phyloP scores from a whole-genome alignment of 2,888 invertebrate genomes.

The Ceramica pisi region DNA sequence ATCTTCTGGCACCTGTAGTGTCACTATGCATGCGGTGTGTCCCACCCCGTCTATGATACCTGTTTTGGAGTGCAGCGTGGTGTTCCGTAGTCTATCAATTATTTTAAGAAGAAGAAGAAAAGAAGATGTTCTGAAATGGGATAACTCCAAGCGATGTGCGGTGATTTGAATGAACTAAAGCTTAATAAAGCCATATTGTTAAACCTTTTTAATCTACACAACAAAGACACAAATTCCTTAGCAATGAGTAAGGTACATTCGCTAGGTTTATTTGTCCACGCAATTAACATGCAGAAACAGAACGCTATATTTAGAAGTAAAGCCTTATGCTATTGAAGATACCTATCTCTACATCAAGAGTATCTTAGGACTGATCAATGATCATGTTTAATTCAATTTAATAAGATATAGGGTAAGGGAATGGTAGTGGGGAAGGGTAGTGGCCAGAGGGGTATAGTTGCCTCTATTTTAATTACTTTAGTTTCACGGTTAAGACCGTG shows the following conservation, averaged over 20 bases:
- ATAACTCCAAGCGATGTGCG: background rate
- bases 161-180: background rate
- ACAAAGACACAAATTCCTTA: slow-evolving; percentile 11
- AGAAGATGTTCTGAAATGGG: background rate
- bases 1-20: too few relatives aligned
- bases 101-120: too few relatives aligned
- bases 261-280: slow-evolving; percentile 22
- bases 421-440: too few relatives aligned
- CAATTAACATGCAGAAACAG: slow-evolving; percentile 30
- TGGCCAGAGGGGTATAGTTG: too few relatives aligned
- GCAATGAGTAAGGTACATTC: background rate
- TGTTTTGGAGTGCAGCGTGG: too few relatives aligned
- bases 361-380: background rate
- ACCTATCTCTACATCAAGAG: background rate
- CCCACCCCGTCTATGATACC: too few relatives aligned
- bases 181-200: background rate
- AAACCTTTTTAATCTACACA: background rate
- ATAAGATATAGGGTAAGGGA: too few relatives aligned
- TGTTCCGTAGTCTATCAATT: too few relatives aligned
- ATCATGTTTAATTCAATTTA: background rate
- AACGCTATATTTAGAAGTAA: slow-evolving; percentile 6
- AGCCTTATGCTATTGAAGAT: slow-evolving; percentile 2
- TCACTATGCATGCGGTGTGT: too few relatives aligned
- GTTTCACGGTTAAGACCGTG: too few relatives aligned
- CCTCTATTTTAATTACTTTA: too few relatives aligned